Percentiles rank a stretch among this genome's conserved stretches.
phyloP scores from a whole-genome alignment of 23 tunicate species.

The Botrylloides violaceus region DNA sequence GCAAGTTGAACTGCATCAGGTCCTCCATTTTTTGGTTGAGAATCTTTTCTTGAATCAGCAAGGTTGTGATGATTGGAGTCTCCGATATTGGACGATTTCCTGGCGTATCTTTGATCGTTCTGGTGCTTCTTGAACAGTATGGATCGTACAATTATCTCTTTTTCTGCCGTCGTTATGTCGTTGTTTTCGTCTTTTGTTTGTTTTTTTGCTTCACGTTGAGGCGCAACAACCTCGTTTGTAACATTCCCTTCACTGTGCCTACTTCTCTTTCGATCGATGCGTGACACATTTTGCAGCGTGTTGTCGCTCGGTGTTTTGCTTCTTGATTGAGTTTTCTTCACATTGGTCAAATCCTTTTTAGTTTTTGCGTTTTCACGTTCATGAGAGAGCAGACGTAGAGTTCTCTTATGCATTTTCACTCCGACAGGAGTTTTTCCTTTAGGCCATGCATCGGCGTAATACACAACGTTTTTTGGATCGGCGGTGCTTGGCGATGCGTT shows the following conservation, averaged over 20 bases:
- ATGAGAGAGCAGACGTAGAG: not conserved
- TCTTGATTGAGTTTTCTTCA: not conserved
- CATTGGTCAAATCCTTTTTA: not conserved
- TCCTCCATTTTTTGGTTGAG: not conserved
- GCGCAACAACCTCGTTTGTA: not conserved
- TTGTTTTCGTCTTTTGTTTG: not conserved
- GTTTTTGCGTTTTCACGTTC: not conserved
- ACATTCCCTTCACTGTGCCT: not conserved
- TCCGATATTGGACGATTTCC: not conserved
- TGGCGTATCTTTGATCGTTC: not conserved
- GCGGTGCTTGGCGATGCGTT: not conserved
- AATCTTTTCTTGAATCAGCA: not conserved
- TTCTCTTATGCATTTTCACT: constrained; percentile 9
- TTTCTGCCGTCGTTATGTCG: constrained; percentile 8
- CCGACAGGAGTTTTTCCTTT: constrained; percentile 11
- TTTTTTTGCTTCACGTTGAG: not conserved
- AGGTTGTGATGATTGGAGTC: not conserved
- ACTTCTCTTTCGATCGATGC: not conserved
- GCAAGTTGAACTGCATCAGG: constrained; percentile 2
- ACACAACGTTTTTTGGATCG: not conserved
- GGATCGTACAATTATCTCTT: constrained; percentile 10
- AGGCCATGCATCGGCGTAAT: constrained; percentile 27
- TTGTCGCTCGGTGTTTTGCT: not conserved
- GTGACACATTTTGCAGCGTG: too few relatives aligned
- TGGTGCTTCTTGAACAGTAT: constrained; percentile 12